Percentiles rank a stretch among this genome's conserved stretches.
Evolutionary conservation across 1,140 invertebrate genomes (phyloP).

Genomic region (Matsumurasca onukii): DNA sequence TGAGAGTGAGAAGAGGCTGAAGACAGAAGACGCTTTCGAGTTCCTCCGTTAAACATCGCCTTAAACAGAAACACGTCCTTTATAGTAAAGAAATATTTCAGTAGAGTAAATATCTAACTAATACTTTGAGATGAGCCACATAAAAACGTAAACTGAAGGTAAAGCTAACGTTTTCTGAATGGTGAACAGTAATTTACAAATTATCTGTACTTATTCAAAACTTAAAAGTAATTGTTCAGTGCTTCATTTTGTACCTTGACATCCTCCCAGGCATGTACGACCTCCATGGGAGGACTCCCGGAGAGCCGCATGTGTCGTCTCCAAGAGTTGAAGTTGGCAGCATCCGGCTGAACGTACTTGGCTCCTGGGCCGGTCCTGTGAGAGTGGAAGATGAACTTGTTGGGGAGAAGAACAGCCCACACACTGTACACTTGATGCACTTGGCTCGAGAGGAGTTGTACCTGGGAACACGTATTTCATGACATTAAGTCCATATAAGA

Average conservation of each 20-base stretch:
- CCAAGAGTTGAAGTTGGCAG: slow-evolving; percentile 98
- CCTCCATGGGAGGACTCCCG: slow-evolving; percentile 76
- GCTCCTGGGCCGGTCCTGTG: slow-evolving; percentile 81
- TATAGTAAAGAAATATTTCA: too few species aligned
- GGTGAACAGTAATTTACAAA: too few species aligned
- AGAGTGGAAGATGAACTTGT: slow-evolving; percentile 98
- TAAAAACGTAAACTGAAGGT: too few species aligned
- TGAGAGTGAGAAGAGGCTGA: slow-evolving; percentile 46
- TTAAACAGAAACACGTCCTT: slow-evolving; percentile 1
- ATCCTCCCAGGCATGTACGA: slow-evolving; percentile 65
- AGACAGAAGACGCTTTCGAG: slow-evolving; percentile 77
- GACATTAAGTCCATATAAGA: too few species aligned
- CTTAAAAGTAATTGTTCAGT: too few species aligned
- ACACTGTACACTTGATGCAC: slow-evolving; percentile 92
- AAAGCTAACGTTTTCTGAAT: too few species aligned
- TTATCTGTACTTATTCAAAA: too few species aligned
- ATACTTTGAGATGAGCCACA: too few species aligned
- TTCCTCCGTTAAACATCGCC: slow-evolving; percentile 98
- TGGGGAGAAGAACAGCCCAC: slow-evolving; percentile 93
- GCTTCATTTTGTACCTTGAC: slow-evolving; percentile 71
- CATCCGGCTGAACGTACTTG: slow-evolving; percentile 92
- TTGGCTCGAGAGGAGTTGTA: slow-evolving; percentile 92
- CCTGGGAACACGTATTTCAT: too few species aligned
- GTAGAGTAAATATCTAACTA: too few species aligned
- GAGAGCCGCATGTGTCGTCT: slow-evolving; percentile 88